These are phyloP conservation scores for Heliangelus exortis DNA, from an alignment of 2,797 vertebrate genomes.

Conservation along the genomic window DNA sequence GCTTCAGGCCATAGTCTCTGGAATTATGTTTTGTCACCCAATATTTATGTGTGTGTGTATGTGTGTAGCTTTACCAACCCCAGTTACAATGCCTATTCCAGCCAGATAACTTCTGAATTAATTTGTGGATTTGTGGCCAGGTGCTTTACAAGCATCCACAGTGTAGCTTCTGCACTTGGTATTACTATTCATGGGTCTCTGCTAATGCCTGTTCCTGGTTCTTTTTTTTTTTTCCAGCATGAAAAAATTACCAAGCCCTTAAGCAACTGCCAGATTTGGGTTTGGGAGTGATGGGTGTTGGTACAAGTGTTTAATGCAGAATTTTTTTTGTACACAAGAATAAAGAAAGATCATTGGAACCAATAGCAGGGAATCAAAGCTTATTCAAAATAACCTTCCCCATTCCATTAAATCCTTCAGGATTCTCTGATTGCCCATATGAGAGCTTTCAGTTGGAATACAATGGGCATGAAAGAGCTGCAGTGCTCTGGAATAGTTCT, in stretches of 20 bases:
- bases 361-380: background rate
- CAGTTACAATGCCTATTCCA: background rate
- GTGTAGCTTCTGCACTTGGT: background rate
- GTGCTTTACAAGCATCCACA: rapidly evolving
- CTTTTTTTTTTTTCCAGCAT: background rate
- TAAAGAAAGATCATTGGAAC: background rate
- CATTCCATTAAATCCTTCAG: background rate
- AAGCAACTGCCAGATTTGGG: background rate
- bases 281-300: background rate
- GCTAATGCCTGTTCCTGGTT: background rate
- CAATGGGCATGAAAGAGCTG: background rate
- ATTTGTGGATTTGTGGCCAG: background rate
- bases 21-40: background rate
- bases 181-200: background rate
- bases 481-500: background rate
- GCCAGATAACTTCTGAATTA: background rate
- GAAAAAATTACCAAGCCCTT: background rate
- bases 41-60: background rate
- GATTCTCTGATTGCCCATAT: background rate
- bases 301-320: background rate
- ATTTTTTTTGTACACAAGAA: background rate
- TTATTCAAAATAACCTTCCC: background rate
- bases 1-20: background rate
- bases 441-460: background rate
- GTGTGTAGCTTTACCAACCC: background rate